Evolutionary conservation across 2,888 invertebrate genomes (phyloP).

Genomic region (Pterostichus niger): DNA sequence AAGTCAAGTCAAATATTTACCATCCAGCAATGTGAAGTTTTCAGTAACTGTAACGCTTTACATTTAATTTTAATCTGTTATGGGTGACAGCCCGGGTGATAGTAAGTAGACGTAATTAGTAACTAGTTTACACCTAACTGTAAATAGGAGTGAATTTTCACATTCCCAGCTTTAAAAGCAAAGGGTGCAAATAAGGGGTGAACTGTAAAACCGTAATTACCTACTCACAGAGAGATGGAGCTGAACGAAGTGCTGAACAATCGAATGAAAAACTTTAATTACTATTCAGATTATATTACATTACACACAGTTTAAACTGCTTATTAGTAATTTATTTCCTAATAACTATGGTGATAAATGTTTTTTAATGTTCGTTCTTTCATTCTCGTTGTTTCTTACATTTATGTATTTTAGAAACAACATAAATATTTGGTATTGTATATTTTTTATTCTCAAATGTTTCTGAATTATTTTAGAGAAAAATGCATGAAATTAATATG

Average conservation of each 20-base stretch:
- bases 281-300: background rate
- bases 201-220: slow-evolving; percentile 5
- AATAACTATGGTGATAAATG: too few relatives aligned
- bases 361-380: too few relatives aligned
- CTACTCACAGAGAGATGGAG: background rate
- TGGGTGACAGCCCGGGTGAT: slow-evolving; percentile 11
- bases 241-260: too few relatives aligned
- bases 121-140: slow-evolving; percentile 39
- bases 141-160: background rate
- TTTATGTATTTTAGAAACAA: too few relatives aligned
- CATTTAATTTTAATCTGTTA: slow-evolving; percentile 4
- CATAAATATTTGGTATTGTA: too few relatives aligned
- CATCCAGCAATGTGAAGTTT: background rate
- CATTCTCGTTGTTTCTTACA: too few relatives aligned
- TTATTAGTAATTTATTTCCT: too few relatives aligned
- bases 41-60: too few relatives aligned
- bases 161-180: background rate
- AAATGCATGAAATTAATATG: too few relatives aligned
- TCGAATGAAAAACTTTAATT: slow-evolving; percentile 9
- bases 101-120: slow-evolving; percentile 31
- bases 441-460: too few relatives aligned
- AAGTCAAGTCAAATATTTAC: slow-evolving; percentile 5
- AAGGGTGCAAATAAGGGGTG: slow-evolving; percentile 1
- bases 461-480: too few relatives aligned
- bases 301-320: too few relatives aligned